Evolutionary conservation across 2,888 invertebrate genomes (phyloP).

Genomic region (Notodonta dromedarius): DNA sequence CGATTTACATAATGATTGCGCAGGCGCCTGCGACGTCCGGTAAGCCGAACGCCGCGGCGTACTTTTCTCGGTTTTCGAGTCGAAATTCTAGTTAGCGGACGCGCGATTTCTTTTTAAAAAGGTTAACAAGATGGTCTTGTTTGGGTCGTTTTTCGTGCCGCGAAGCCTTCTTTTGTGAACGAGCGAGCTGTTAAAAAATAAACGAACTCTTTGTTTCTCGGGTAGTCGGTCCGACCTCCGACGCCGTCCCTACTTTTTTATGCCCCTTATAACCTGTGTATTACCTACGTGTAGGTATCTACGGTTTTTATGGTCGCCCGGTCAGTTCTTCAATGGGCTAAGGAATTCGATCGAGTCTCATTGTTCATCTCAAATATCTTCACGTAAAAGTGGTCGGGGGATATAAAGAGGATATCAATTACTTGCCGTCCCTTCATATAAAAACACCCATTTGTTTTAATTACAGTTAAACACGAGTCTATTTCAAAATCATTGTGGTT

Average conservation of each 20-base stretch:
- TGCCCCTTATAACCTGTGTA: constrained; percentile 83
- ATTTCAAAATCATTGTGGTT: constrained; percentile 42
- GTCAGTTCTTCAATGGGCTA: constrained; percentile 83
- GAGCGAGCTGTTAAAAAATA: constrained; percentile 84
- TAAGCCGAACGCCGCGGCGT: constrained; percentile 57
- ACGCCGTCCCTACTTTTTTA: constrained; percentile 82
- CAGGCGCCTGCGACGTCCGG: constrained; percentile 76
- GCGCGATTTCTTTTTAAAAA: constrained; percentile 83
- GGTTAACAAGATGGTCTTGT: constrained; percentile 82
- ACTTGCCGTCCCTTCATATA: constrained; percentile 49
- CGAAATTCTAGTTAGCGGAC: constrained; percentile 82
- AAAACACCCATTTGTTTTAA: constrained; percentile 51
- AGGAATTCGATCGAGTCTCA: constrained; percentile 83
- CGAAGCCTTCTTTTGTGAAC: constrained; percentile 81
- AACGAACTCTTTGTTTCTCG: constrained; percentile 84
- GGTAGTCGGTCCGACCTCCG: constrained; percentile 83
- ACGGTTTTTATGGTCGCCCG: constrained; percentile 81
- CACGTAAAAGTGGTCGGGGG: constrained; percentile 53
- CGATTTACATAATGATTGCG: constrained; percentile 80
- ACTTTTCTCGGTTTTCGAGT: constrained; percentile 82
- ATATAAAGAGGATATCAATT: constrained; percentile 60
- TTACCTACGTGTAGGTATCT: constrained; percentile 84
- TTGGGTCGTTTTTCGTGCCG: constrained; percentile 81
- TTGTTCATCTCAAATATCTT: constrained; percentile 68
- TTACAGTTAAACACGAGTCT: constrained; percentile 45